These are phyloP conservation scores for Drosophila glabriapex DNA, from an alignment of 2,888 invertebrate genomes.

Conservation along the genomic window DNA sequence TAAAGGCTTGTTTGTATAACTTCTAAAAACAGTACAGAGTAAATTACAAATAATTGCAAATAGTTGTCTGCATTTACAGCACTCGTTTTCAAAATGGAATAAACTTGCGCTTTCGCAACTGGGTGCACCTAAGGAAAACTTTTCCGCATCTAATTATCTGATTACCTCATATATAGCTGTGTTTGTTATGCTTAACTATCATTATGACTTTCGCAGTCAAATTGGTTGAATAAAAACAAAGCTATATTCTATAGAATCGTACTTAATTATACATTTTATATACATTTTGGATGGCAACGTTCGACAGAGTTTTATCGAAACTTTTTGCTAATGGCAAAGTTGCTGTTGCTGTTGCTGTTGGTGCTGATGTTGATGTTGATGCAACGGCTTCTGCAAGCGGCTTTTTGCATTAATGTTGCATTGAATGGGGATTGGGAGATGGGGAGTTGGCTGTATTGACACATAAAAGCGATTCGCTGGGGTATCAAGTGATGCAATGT, in stretches of 20 bases:
- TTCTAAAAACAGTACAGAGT: background rate
- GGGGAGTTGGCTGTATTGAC: background rate
- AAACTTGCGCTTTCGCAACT: background rate
- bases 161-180: too few relatives aligned
- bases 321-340: slow-evolving; percentile 43
- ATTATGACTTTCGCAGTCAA: too few relatives aligned
- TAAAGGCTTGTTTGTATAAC: background rate
- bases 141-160: background rate
- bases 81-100: background rate
- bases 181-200: background rate
- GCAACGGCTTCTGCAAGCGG: slow-evolving; percentile 37
- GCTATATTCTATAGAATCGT: background rate
- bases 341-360: slow-evolving; percentile 22
- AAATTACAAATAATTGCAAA: background rate
- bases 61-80: background rate
- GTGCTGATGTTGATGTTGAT: slow-evolving; percentile 11
- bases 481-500: slow-evolving; percentile 52
- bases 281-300: background rate
- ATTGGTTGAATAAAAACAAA: background rate
- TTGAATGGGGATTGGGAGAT: background rate
- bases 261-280: background rate
- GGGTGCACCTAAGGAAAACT: background rate
- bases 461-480: slow-evolving; percentile 26
- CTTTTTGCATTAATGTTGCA: slow-evolving; percentile 39
- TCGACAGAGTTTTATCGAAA: slow-evolving; percentile 28